Base-by-base conservation (phyloP, 2,113 vertebrate species). In the Oenanthe oenanthe region DNA sequence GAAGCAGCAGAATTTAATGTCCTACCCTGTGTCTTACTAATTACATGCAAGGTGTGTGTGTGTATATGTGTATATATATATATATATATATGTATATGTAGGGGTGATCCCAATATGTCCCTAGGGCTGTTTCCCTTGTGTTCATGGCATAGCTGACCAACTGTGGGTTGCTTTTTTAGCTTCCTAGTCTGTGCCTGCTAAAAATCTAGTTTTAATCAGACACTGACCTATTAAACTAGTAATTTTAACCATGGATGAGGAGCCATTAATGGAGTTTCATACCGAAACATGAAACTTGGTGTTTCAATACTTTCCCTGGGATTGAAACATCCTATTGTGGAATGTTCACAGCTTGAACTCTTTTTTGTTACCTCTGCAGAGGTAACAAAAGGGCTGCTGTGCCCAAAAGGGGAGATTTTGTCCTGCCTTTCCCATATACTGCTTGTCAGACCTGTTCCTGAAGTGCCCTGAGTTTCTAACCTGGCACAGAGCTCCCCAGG, bases 361-460 rank as follows among this genome's bases (percentile, higher is more conserved):
- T 70, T 70, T 50, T 54, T 70, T 62, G 40, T 70, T 48, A 32
- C 34, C 21, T 62, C 31, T 0, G 1, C 48, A 70, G 51, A 51
- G 89, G 60, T 42, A 31, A 36, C 50, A 51, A 51, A 51, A 51
- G 50, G 50, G 26, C 65, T 71, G 56, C 48, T 62, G 19, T 92
- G 68, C 42, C 47, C 51, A 9, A 20, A 50, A 62, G 47, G 47
- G 43, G 20, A 74, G 73, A 58, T 77, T 89, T 87, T 66, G 38
- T 84, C 57, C 43, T 91, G 56, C 68, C 73, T 84, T 87, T 87
- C 72, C 63, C 51, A 9, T 83, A 28, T 38, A 2, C 29, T 89
- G 62, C 89, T 92, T 0, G 48, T 82, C 92, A 88, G 60, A 95
- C 93, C 96, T 94, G 96, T 93, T 96, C 62, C 61, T 51, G 77